Evolutionary conservation across 2,113 vertebrate genomes (phyloP).

Genomic region (Tenebrosternarchus preto): DNA sequence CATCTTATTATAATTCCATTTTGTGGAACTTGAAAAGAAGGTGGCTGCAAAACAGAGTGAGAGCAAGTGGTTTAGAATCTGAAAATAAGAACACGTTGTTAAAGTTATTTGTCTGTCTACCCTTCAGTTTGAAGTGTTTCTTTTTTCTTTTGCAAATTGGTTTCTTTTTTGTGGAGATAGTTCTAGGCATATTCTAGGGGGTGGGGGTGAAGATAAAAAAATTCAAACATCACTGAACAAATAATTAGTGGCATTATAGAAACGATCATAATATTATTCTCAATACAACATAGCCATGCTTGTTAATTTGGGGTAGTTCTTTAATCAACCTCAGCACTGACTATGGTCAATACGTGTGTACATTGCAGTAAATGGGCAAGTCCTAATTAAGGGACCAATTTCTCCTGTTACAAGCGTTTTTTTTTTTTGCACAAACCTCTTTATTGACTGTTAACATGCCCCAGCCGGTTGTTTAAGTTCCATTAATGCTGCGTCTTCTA

Average conservation of each 20-base stretch:
- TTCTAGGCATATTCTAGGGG: no score
- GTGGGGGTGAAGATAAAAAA: no score
- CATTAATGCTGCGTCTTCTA: no score
- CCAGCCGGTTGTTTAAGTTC: neutral
- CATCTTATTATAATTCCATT: no score
- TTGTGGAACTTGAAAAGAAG: no score
- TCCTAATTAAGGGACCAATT: conserved; percentile 13
- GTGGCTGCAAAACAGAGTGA: no score
- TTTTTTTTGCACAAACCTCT: no score
- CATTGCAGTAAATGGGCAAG: neutral
- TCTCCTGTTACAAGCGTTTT: conserved; percentile 5
- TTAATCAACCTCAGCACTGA: neutral
- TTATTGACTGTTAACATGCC: conserved; percentile 24
- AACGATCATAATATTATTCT: conserved; percentile 29
- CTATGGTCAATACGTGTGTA: neutral
- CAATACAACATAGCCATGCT: conserved; percentile 2
- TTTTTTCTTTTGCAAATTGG: neutral
- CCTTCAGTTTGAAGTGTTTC: no score
- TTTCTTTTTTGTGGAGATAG: no score
- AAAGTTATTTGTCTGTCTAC: no score
- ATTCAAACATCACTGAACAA: neutral
- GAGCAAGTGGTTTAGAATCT: no score
- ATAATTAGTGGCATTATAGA: neutral
- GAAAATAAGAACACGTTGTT: no score
- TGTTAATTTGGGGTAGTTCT: neutral